phyloP scores from a whole-genome alignment of 1,140 invertebrate species.

The Lasioglossum albipes region DNA sequence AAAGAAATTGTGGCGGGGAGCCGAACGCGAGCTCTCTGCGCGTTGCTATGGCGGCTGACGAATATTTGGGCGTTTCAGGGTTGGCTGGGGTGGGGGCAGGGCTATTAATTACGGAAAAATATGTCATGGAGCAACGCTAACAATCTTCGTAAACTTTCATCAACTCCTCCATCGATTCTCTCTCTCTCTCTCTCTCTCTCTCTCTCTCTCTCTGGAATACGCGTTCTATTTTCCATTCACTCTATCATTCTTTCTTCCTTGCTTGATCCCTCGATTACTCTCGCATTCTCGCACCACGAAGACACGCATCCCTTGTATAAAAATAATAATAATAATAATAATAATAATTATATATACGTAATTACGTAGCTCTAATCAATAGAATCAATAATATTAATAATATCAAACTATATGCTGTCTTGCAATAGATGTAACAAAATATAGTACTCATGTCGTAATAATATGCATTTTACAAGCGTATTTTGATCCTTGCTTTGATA shows the following conservation, averaged over 20 bases:
- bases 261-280: conserved; percentile 28
- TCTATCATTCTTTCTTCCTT: conserved; percentile 23
- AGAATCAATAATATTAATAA: conserved; percentile 79
- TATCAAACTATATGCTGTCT: conserved; percentile 73
- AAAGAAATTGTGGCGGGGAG: too few relatives aligned
- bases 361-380: conserved; percentile 70
- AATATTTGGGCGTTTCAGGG: conserved; percentile 10
- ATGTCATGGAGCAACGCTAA: conserved; percentile 77
- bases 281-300: conserved; percentile 50
- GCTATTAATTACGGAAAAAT: conserved; percentile 60
- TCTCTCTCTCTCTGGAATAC: conserved; percentile 41
- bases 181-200: conserved; percentile 25
- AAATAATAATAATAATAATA: conserved; percentile 63
- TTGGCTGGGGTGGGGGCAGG: background rate
- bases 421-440: conserved; percentile 80
- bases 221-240: conserved; percentile 3
- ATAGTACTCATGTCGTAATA: conserved; percentile 75
- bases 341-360: conserved; percentile 49
- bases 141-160: conserved; percentile 54
- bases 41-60: conserved; percentile 24
- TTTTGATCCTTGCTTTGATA: conserved; percentile 81
- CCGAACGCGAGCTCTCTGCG: conserved; percentile 6
- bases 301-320: conserved; percentile 57
- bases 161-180: conserved; percentile 39
- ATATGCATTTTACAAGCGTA: conserved; percentile 81